A percentile compares a stretch with the other conserved stretches of the same genome.
Conservation (phyloP, 2,888 invertebrate species). For the Ormia ochracea region DNA sequence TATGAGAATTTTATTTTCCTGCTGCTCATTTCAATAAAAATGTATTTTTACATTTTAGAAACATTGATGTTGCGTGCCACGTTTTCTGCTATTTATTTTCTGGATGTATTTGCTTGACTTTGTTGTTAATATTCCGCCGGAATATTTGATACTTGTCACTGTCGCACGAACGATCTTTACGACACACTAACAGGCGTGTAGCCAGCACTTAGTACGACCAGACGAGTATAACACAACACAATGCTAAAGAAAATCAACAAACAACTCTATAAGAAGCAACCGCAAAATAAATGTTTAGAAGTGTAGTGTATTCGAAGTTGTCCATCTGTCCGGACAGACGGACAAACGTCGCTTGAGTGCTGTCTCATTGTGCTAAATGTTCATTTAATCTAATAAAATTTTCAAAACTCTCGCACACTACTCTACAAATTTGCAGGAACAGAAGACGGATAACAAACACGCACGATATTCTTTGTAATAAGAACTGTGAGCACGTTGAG, state of each 20-base stretch:
- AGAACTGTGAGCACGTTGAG: too few relatives aligned
- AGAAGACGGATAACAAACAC: neutral
- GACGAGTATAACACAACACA: constrained; percentile 15
- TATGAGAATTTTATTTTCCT: neutral
- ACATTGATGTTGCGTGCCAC: constrained; percentile 56
- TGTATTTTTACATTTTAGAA: constrained; percentile 25
- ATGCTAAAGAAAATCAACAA: neutral
- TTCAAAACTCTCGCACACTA: neutral
- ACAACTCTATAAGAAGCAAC: constrained; percentile 13
- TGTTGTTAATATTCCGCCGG: constrained; percentile 27
- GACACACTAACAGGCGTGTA: constrained; percentile 21
- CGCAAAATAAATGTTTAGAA: constrained; percentile 12
- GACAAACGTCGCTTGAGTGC: neutral
- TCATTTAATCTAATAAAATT: constrained; percentile 21
- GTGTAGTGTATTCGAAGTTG: neutral
- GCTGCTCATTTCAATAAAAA: constrained; percentile 38
- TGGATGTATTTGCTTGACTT: constrained; percentile 17
- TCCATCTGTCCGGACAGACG: neutral
- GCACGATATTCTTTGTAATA: neutral
- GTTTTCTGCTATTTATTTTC: neutral
- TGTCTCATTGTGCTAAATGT: constrained; percentile 19
- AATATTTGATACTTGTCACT: constrained; percentile 50
- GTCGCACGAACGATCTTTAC: constrained; percentile 59
- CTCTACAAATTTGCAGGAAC: neutral
- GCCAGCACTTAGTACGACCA: neutral